Percentiles rank a stretch among this genome's conserved stretches.
phyloP scores from a whole-genome alignment of 2,797 vertebrate species.

The Sebastes minor region DNA sequence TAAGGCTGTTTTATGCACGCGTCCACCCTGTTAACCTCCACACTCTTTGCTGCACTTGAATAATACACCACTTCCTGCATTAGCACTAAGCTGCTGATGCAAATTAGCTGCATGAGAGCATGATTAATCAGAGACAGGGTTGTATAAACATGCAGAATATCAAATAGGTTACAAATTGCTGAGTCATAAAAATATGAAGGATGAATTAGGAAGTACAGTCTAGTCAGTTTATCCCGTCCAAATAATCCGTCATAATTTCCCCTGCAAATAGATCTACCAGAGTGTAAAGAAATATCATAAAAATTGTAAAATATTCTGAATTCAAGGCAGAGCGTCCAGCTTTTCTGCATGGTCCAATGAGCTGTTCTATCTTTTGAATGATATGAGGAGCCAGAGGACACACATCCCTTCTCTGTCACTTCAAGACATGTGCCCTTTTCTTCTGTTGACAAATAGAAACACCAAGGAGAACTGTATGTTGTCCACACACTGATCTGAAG shows the following conservation, averaged over 20 bases:
- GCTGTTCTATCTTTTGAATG: background rate
- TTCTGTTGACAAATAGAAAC: conserved; percentile 1
- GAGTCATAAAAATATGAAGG: background rate
- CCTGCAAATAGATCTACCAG: background rate
- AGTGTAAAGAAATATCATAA: background rate
- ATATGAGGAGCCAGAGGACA: background rate
- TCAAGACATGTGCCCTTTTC: conserved; percentile 4
- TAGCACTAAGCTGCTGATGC: conserved; percentile 9
- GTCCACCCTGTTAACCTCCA: background rate
- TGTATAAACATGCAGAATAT: conserved; percentile 36
- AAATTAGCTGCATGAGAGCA: conserved; percentile 23
- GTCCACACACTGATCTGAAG: background rate
- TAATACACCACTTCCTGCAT: background rate
- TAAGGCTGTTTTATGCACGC: background rate
- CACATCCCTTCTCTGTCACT: background rate
- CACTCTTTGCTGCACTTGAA: background rate
- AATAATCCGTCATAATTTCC: background rate
- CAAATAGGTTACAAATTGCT: conserved; percentile 19
- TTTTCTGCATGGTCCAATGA: background rate
- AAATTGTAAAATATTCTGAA: background rate
- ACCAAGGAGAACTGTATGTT: background rate
- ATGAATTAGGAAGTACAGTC: background rate
- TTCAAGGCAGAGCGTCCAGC: background rate
- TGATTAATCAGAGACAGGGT: conserved; percentile 28
- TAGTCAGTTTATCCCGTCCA: background rate